phyloP scores from a whole-genome alignment of 2,113 vertebrate genomes.

The Clarias magur region DNA sequence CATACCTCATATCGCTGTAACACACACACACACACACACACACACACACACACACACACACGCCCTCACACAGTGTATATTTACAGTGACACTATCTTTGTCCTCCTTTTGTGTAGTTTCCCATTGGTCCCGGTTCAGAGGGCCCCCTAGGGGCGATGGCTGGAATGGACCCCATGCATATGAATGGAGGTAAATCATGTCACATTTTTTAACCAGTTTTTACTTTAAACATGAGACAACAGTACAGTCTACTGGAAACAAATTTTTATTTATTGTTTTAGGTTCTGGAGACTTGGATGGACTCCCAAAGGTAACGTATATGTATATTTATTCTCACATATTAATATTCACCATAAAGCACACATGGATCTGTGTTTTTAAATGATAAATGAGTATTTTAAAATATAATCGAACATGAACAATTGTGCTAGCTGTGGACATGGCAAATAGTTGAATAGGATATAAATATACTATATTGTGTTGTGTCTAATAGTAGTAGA shows the following conservation, averaged over 20 bases:
- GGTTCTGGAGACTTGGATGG: constrained; percentile 98
- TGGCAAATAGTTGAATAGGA: background rate
- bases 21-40: background rate
- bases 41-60: background rate
- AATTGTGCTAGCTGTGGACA: background rate
- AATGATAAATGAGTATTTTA: background rate
- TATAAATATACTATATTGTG: background rate
- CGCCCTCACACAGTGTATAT: background rate
- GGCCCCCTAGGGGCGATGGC: constrained; percentile 98
- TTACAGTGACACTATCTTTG: background rate
- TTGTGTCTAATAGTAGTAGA: background rate
- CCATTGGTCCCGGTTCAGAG: constrained; percentile 94
- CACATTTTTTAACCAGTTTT: background rate
- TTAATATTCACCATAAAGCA: background rate
- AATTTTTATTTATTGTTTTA: constrained; percentile 55
- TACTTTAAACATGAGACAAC: background rate
- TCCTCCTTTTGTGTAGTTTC: constrained; percentile 78
- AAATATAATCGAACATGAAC: background rate
- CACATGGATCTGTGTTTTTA: background rate
- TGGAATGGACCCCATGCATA: constrained; percentile 98
- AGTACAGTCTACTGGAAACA: background rate
- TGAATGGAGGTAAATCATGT: constrained; percentile 79
- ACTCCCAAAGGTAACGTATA: constrained; percentile 92
- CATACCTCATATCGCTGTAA: background rate
- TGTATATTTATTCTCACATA: background rate